Evolutionary conservation across 1,140 invertebrate species (phyloP).

Genomic region (Drosophila tristis): DNA sequence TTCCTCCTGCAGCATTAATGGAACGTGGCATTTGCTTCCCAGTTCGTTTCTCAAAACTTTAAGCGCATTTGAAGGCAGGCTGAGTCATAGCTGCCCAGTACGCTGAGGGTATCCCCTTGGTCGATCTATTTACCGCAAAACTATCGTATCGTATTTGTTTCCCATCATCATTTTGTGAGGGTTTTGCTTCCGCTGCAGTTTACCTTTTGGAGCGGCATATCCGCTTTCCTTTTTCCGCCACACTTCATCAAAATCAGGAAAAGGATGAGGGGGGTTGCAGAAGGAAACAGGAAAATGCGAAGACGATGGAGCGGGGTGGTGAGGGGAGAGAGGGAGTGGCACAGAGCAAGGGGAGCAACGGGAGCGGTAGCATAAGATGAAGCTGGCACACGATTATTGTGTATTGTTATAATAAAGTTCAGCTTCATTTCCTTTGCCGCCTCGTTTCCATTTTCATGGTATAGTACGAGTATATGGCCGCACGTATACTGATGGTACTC

Average conservation of each 20-base stretch:
- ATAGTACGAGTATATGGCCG: too few species aligned
- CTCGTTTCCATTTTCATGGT: constrained; percentile 25
- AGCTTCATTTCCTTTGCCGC: constrained; percentile 70
- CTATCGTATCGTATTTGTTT: constrained; percentile 7
- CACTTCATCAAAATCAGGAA: constrained; percentile 31
- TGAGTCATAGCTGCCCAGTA: too few species aligned
- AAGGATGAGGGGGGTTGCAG: not conserved
- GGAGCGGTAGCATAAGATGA: constrained; percentile 12
- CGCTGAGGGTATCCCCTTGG: too few species aligned
- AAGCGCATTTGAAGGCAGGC: too few species aligned
- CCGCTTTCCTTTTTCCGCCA: constrained; percentile 42
- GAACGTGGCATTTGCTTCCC: not conserved
- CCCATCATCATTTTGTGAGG: constrained; percentile 13
- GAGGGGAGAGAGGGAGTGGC: too few species aligned
- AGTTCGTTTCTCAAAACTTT: too few species aligned
- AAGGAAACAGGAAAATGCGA: constrained; percentile 17
- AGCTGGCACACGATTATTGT: constrained; percentile 55
- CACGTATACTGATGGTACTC: too few species aligned
- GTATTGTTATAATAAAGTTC: constrained; percentile 79
- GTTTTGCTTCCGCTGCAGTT: constrained; percentile 38
- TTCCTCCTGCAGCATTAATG: not conserved
- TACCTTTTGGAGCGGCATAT: constrained; percentile 42
- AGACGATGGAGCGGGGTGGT: not conserved
- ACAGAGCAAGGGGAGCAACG: too few species aligned
- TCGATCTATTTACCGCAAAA: not conserved